Percentiles rank a stretch among this genome's conserved stretches.
Conservation (phyloP, 2,888 invertebrate species). For the Euphydryas editha region DNA sequence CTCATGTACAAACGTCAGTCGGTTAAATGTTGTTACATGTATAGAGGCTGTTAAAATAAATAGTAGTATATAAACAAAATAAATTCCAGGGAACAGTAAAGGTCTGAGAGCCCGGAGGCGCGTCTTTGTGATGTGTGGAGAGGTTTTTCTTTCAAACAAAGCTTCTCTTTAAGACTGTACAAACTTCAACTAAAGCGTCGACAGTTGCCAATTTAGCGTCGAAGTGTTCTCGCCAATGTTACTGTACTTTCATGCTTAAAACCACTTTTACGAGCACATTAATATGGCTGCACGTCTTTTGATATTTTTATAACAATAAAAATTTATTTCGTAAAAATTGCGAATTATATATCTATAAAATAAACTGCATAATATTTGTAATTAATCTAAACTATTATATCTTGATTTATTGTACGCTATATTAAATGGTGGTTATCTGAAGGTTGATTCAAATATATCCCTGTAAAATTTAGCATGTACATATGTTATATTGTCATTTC, state of each 20-base stretch:
- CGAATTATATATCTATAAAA: too few relatives aligned
- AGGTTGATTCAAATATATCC: too few relatives aligned
- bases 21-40: too few relatives aligned
- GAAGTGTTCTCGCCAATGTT: background rate
- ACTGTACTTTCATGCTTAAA: background rate
- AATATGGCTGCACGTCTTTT: background rate
- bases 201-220: conserved; percentile 3
- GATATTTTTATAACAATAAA: too few relatives aligned
- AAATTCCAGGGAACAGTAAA: background rate
- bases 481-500: too few relatives aligned
- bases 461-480: too few relatives aligned
- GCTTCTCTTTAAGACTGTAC: background rate
- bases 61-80: background rate
- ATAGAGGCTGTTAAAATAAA: background rate
- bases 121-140: background rate
- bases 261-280: background rate
- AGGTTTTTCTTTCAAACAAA: background rate
- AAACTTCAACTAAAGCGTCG: background rate
- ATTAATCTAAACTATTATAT: too few relatives aligned
- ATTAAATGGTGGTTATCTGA: too few relatives aligned
- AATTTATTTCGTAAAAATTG: too few relatives aligned
- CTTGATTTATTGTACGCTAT: too few relatives aligned
- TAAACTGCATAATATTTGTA: too few relatives aligned
- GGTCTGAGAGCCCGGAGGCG: background rate
- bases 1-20: too few relatives aligned